Base-by-base conservation (phyloP, 2,113 vertebrate genomes). In the Ictalurus furcatus region DNA sequence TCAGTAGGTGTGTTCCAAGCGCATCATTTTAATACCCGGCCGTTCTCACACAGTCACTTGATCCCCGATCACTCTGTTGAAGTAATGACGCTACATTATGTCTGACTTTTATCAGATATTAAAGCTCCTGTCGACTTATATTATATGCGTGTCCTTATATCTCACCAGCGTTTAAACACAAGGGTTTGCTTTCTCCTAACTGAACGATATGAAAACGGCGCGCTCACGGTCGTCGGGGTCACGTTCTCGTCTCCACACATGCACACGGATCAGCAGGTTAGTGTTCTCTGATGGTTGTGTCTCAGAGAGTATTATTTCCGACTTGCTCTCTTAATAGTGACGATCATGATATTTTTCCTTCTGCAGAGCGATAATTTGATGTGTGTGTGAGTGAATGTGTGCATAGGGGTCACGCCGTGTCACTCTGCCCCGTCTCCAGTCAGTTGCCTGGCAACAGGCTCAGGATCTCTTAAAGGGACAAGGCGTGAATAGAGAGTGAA, bases 401-500 rank as follows among this genome's bases (percentile, higher is more conserved):
- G 59, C 37, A 7, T 76, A 28, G 58, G 90, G 89, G 89, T 93
- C 94, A 91, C 76, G 90, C 91, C 79, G 91, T 88, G 86, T 91
- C 91, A 92, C 87, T 84, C 89, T 90, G 58, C 83, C 87, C 91
- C 89, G 69, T 93, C 91, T 90, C 90, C 54, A 69, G 92, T 84
- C 89, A 85, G 95, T 96, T 93, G 93, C 95, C 92, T 94, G 95
- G 95, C 95, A 96, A 96, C 95, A 94, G 89, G 86, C 90, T 90
- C 69, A 59, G 84, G 58, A 61, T 90, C 90, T 91, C 89, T 94
- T 94, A 95, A 95, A 95, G 94, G 87, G 92, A 78, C 90, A 87
- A 52, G 37, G 81, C 37, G 8, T 90, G 61, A 92, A 89, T 92
- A 74, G 52, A 90, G 54, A 86, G 30, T 0, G 7, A 37, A 44